Conservation (phyloP, 2,888 invertebrate species). For the Balanococcus diminutus region DNA sequence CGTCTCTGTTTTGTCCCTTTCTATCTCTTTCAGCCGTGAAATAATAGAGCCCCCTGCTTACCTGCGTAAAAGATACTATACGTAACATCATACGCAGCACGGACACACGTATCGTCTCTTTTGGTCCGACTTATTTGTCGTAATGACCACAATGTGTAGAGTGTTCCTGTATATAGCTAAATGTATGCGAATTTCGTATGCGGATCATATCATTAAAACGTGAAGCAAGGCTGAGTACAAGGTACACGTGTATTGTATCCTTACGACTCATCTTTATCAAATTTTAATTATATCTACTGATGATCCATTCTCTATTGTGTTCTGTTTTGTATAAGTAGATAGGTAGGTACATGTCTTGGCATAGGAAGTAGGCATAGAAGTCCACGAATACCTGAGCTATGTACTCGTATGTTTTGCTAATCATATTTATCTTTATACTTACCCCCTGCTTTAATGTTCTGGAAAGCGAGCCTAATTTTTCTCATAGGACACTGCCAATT, state of each 20-base stretch:
- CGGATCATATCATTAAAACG: background rate
- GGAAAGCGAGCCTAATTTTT: no score
- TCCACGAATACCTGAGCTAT: no score
- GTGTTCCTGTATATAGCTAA: no score
- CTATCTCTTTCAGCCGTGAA: background rate
- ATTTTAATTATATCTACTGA: background rate
- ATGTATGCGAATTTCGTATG: background rate
- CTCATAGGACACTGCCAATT: no score
- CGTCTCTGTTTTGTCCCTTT: background rate
- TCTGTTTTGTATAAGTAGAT: no score
- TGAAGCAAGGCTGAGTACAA: background rate
- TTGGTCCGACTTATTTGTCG: background rate
- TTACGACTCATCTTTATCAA: background rate
- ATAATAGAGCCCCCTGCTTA: background rate
- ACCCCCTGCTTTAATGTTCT: no score
- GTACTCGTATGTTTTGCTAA: no score
- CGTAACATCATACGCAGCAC: background rate
- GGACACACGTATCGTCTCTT: background rate
- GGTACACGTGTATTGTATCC: no score
- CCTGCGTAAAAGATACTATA: background rate
- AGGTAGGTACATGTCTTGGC: no score
- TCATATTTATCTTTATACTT: no score
- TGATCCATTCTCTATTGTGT: background rate
- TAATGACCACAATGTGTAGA: no score
- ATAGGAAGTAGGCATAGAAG: no score